phyloP scores from a whole-genome alignment of 1,140 invertebrate genomes.

The Bathynomus jamesi region DNA sequence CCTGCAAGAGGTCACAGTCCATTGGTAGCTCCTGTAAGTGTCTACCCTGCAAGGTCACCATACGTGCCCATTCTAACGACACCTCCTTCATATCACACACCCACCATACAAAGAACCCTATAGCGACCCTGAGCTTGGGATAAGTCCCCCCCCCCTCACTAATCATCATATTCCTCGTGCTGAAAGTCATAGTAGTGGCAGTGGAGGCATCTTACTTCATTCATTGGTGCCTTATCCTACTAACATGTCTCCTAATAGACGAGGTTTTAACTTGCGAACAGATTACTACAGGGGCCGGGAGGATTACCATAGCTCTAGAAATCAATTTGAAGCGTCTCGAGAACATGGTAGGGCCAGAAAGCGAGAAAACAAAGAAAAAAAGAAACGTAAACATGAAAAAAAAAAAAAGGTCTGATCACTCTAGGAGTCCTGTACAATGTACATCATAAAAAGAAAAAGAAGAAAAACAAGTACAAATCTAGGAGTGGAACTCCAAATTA shows the following conservation, averaged over 20 bases:
- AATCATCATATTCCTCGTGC: background rate
- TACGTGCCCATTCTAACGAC: background rate
- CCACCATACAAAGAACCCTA: background rate
- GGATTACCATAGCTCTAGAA: slow-evolving; percentile 30
- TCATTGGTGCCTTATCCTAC: slow-evolving; percentile 35
- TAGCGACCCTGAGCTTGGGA: background rate
- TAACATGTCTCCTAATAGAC: slow-evolving; percentile 35
- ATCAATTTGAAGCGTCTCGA: slow-evolving; percentile 24
- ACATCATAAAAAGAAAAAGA: slow-evolving; percentile 33
- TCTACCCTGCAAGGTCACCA: slow-evolving; percentile 17
- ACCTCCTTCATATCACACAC: background rate
- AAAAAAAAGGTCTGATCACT: slow-evolving; percentile 30
- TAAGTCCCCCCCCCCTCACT: background rate
- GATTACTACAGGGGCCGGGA: slow-evolving; percentile 24
- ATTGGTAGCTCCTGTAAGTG: slow-evolving; percentile 14
- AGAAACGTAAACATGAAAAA: slow-evolving; percentile 34
- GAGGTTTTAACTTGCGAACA: slow-evolving; percentile 26
- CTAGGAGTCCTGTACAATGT: slow-evolving; percentile 28
- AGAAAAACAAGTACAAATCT: slow-evolving; percentile 36
- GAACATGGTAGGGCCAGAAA: slow-evolving; percentile 28
- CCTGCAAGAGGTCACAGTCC: slow-evolving; percentile 12
- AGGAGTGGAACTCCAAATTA: slow-evolving; percentile 29
- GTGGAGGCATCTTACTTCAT: slow-evolving; percentile 11
- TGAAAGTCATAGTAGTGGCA: background rate
- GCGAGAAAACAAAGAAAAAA: slow-evolving; percentile 34